phyloP scores from a whole-genome alignment of 2,888 invertebrate genomes.

The Drosophila algonquin region DNA sequence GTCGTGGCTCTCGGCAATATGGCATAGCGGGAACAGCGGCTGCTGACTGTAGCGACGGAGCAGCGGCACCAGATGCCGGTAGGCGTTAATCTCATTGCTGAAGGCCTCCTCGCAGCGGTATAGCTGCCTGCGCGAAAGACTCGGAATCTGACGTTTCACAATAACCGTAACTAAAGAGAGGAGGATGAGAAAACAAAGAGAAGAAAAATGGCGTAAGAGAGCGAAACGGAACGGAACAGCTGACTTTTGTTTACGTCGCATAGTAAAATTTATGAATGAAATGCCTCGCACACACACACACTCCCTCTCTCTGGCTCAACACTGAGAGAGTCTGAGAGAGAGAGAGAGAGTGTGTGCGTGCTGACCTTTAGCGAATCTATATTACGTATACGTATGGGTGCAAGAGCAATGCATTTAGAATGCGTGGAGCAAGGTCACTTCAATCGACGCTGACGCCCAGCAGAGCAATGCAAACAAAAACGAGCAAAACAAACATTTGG shows the following conservation, averaged over 20 bases:
- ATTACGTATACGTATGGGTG: constrained; percentile 59
- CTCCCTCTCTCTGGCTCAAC: constrained; percentile 7
- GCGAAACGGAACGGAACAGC: constrained; percentile 54
- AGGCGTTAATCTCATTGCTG: constrained; percentile 82
- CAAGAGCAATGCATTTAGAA: constrained; percentile 69
- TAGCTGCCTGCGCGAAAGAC: constrained; percentile 79
- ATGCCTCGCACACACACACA: constrained; percentile 29
- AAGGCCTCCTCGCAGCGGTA: constrained; percentile 83
- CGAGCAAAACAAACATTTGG: constrained; percentile 22
- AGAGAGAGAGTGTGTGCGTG: constrained; percentile 60
- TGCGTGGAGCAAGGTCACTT: constrained; percentile 72
- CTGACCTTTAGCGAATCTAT: constrained; percentile 76
- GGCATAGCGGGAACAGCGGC: constrained; percentile 77
- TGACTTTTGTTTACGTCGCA: constrained; percentile 76
- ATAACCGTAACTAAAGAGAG: constrained; percentile 69
- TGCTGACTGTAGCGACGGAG: constrained; percentile 67
- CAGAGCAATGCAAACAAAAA: constrained; percentile 26
- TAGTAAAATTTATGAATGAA: constrained; percentile 76
- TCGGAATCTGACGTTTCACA: constrained; percentile 82
- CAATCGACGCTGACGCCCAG: constrained; percentile 48
- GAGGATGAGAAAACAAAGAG: constrained; percentile 14
- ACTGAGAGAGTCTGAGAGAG: not conserved
- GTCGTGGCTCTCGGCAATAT: constrained; percentile 77
- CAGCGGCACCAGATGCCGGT: constrained; percentile 78
- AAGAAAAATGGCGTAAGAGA: constrained; percentile 39